Base-by-base conservation (phyloP, 2,797 vertebrate species). In the Yasuhikotakia modesta region DNA sequence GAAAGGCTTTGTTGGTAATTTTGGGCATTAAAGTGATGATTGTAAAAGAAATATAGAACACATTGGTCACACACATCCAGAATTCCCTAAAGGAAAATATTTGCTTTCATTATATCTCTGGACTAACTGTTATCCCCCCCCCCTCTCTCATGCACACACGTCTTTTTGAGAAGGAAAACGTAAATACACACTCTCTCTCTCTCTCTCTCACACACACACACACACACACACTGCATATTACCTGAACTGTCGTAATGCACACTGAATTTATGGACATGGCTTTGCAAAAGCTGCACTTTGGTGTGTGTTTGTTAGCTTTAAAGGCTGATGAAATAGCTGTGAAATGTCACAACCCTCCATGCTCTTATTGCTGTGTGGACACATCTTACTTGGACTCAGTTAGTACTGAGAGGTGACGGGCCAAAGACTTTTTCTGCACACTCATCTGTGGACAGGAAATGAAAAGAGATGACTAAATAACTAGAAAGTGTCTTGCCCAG, bases 1-100 rank as follows among this genome's bases (percentile, higher is more conserved):
- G 78, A 81, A 75, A 50, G 67, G 39, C 76, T 81, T 82, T 76
- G 76, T 60, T 79, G 64, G 81, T 81, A 68, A 85, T 85, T 79
- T 72, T 60, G 65, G 45, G 71, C 57, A 84, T 82, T 82, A 82
- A 73, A 50, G 75, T 67, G 67, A 76, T 82, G 83, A 78, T 78
- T 55, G 50, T 77, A 74, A 55, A 21, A 73, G 70, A 72, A 68
- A 76, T 58, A 43, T 48, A 77, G 65, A 73, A 52, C 19, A 43
- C 69, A 80, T 76, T 61, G 61, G 65, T 78, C 61, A 50, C 39
- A 77, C 57, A 82, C 52, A 82, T 57, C 67, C 45, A 63, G 57
- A 21, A 74, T 80, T 80, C 78, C 80, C 76, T 27, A 35, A 63
- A 55, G 80, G 46, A 76, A 35, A 57, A 57, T 74, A 70, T 74